phyloP scores from a whole-genome alignment of 2,797 vertebrate genomes.

The Notoglanidium macrostoma region DNA sequence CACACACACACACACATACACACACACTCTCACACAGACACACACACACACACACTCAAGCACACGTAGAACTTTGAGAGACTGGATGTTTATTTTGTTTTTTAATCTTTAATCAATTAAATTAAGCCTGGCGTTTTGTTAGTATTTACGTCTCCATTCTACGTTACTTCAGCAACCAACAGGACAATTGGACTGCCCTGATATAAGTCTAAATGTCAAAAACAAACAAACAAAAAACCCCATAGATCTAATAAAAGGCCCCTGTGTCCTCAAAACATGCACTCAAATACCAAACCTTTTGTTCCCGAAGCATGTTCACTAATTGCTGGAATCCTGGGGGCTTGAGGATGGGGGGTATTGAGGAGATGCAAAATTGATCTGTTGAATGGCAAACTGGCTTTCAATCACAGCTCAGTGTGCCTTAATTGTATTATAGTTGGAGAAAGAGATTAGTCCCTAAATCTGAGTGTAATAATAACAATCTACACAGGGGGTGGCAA shows the following conservation, averaged over 20 bases:
- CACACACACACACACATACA: slow-evolving; percentile 26
- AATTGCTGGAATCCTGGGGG: neutral
- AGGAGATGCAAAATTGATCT: slow-evolving; percentile 60
- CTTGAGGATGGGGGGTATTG: neutral
- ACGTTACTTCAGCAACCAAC: slow-evolving; percentile 21
- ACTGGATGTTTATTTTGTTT: slow-evolving; percentile 1
- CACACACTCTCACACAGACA: slow-evolving; percentile 11
- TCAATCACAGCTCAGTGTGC: slow-evolving; percentile 65
- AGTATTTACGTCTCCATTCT: slow-evolving; percentile 21
- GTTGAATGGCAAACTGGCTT: slow-evolving; percentile 60
- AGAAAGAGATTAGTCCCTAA: slow-evolving; percentile 71
- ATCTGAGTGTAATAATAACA: slow-evolving; percentile 67
- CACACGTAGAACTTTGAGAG: slow-evolving; percentile 16
- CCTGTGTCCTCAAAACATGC: neutral
- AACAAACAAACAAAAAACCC: neutral
- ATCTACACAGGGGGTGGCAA: slow-evolving; percentile 53
- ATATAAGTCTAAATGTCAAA: neutral
- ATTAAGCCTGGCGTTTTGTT: slow-evolving; percentile 47
- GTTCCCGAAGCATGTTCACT: slow-evolving; percentile 6
- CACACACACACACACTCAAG: neutral
- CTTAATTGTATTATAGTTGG: slow-evolving; percentile 74
- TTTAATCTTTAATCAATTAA: slow-evolving; percentile 46
- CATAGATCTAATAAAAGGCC: neutral
- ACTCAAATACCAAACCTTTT: slow-evolving; percentile 5
- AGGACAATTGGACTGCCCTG: neutral